These are phyloP conservation scores for Julus scanicus DNA, from an alignment of 2,888 invertebrate species.

Conservation along the genomic window DNA sequence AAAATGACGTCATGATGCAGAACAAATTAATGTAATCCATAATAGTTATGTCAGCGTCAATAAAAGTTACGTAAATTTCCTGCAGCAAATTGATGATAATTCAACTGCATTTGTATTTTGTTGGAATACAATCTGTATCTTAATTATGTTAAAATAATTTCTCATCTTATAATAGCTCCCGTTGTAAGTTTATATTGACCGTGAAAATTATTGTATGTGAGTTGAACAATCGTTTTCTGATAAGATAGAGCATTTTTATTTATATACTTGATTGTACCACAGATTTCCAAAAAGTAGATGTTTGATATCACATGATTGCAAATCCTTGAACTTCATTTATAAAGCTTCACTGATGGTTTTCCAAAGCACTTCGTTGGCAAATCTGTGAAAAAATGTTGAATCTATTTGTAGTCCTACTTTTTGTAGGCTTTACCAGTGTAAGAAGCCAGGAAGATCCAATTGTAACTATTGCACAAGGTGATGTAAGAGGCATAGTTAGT, in stretches of 20 bases:
- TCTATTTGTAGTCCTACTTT: neutral
- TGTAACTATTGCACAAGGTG: constrained; percentile 43
- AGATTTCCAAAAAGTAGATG: no score
- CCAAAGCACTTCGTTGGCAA: neutral
- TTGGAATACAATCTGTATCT: no score
- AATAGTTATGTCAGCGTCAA: no score
- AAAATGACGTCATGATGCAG: no score
- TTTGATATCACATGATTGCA: no score
- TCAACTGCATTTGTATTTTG: no score
- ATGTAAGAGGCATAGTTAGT: neutral
- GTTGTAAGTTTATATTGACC: neutral
- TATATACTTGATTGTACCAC: no score
- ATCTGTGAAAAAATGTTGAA: neutral
- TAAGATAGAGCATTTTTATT: neutral
- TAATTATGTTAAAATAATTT: no score
- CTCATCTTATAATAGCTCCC: no score
- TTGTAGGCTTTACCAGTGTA: neutral
- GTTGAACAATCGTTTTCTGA: neutral
- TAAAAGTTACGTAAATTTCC: no score
- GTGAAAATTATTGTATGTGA: neutral
- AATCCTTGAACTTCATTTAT: neutral
- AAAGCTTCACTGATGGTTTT: neutral
- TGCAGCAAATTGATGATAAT: no score
- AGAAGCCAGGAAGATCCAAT: constrained; percentile 39
- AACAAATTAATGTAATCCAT: no score